Base-by-base conservation (phyloP, 2,113 vertebrate species). In the Steatornis caripensis region DNA sequence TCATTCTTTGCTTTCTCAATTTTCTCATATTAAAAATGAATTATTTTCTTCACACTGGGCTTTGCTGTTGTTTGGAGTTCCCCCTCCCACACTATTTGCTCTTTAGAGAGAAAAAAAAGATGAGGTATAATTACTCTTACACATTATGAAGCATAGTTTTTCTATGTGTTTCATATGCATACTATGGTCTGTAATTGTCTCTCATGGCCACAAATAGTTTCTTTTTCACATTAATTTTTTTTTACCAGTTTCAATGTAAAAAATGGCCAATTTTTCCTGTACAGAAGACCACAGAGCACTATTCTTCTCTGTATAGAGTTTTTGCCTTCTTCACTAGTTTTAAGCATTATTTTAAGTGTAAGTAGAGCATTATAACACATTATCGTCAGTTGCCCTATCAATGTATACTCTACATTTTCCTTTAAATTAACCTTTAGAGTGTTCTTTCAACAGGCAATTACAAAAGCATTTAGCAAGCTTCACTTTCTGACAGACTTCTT, bases 21-120 rank as follows among this genome's bases (percentile, higher is more conserved):
- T 30, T 79, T 79, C 1, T 17, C 18, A 29, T 45, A 68, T 46
- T 46, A 69, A 53, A 85, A 83, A 60, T 55, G 2, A 36, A 43
- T 71, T 41, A 15, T 34, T 37, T 71, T 82, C 23, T 85, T 92
- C 26, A 46, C 4, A 21, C 10, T 45, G 21, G 20, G 7, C 5
- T 45, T 26, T 68, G 22, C 26, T 82, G 8, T 36, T 79, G 6
- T 53, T 46, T 34, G 1, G 2, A 10, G 7, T 5, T 36, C 12
- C 43, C n/a, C 15, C 10, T 3, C 7, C 9, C 2, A 0, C 6
- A 16, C 4, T 55, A 3, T 70, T 58, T 10, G 48, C 11, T 64
- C 5, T 54, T 80, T 30, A 58, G 15, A 27, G 45, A 64, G 16
- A 32, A 51, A 64, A 51, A 1, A 75, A 60, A 27, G 15, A 41